Conservation (phyloP, 2,113 vertebrate species). For the Dromiciops gliroides region DNA sequence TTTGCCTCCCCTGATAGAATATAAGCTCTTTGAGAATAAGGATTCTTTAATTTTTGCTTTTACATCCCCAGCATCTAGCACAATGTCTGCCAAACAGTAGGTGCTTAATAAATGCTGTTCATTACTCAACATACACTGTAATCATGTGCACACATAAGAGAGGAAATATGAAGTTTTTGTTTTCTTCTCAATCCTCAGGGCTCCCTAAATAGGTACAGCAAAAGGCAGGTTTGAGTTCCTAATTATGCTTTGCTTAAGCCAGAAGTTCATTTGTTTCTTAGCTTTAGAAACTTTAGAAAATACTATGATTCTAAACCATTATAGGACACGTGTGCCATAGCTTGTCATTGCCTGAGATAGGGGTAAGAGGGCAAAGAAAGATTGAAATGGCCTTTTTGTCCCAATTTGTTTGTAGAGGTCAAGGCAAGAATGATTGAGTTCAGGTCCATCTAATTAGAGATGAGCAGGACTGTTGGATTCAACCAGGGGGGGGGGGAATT, state of each 20-base stretch:
- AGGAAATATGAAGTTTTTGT: background rate
- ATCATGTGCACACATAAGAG: background rate
- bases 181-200: background rate
- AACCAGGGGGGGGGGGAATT: background rate
- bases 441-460: background rate
- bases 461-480: background rate
- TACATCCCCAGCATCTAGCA: background rate
- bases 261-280: background rate
- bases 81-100: background rate
- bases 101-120: background rate
- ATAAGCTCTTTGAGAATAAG: background rate
- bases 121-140: background rate
- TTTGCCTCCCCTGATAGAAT: background rate
- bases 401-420: background rate
- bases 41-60: background rate
- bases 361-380: background rate
- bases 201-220: background rate
- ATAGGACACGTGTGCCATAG: background rate
- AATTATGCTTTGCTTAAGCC: background rate
- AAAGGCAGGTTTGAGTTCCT: background rate
- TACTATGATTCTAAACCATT: background rate
- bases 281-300: background rate
- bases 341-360: background rate
- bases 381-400: background rate
- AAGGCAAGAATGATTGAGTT: background rate